Evolutionary conservation across 1,140 invertebrate genomes (phyloP).

Genomic region (Arctopsyche grandis): DNA sequence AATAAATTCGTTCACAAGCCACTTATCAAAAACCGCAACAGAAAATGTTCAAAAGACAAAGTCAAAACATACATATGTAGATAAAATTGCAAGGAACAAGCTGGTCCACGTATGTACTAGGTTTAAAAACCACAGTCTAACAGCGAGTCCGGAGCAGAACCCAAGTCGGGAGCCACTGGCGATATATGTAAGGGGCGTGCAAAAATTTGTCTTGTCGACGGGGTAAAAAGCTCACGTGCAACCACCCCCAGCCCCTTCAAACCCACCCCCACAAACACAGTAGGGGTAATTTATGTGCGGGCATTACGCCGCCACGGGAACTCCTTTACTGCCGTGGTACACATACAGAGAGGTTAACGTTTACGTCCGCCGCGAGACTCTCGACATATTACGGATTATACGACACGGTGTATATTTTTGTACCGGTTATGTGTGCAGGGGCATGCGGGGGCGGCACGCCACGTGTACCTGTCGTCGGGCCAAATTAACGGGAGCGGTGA

Average conservation of each 20-base stretch:
- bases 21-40: too few relatives aligned
- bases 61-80: too few relatives aligned
- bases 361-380: slow-evolving; percentile 44
- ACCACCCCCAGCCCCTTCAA: not conserved
- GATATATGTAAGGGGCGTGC: slow-evolving; percentile 14
- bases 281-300: slow-evolving; percentile 29
- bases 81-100: too few relatives aligned
- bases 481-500: slow-evolving; percentile 24
- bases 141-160: not conserved
- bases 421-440: not conserved
- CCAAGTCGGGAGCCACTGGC: not conserved
- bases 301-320: slow-evolving; percentile 1
- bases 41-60: too few relatives aligned
- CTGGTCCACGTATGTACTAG: too few relatives aligned
- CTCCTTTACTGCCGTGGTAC: slow-evolving; percentile 34
- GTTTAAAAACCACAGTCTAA: too few relatives aligned
- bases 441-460: not conserved
- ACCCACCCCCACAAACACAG: too few relatives aligned
- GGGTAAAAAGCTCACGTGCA: slow-evolving; percentile 17
- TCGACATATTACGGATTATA: slow-evolving; percentile 50
- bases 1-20: too few relatives aligned
- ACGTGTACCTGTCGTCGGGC: slow-evolving; percentile 30
- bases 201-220: slow-evolving; percentile 18
- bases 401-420: slow-evolving; percentile 9
- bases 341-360: slow-evolving; percentile 45